These are phyloP conservation scores for Engystomops pustulosus DNA, from an alignment of 2,113 vertebrate species.

Conservation along the genomic window DNA sequence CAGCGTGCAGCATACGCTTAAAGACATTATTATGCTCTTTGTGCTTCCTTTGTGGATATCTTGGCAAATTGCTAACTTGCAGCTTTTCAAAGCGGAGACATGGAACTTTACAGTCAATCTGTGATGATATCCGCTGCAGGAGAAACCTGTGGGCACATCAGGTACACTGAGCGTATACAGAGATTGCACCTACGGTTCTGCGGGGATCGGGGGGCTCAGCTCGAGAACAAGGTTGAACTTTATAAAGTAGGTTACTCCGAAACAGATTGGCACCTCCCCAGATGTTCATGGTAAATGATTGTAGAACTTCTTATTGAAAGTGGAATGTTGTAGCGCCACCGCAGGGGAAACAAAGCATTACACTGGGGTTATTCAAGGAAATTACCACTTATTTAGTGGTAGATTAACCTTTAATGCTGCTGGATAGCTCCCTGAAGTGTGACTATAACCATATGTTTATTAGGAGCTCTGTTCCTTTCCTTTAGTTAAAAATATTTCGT, in stretches of 20 bases:
- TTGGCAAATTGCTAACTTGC: slow-evolving; percentile 51
- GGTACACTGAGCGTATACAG: background rate
- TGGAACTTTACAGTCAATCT: slow-evolving; percentile 2
- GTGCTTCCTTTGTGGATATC: slow-evolving; percentile 50
- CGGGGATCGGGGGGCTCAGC: background rate
- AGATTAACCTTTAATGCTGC: too few relatives aligned
- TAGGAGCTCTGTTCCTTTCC: too few relatives aligned
- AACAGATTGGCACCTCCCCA: background rate
- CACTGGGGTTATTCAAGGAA: too few relatives aligned
- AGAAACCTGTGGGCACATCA: background rate
- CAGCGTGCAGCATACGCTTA: slow-evolving; percentile 8
- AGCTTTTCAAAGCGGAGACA: slow-evolving; percentile 38
- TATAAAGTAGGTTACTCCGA: background rate
- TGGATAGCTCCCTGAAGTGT: too few relatives aligned
- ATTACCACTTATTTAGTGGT: too few relatives aligned
- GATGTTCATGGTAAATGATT: too few relatives aligned
- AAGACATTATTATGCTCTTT: slow-evolving; percentile 51
- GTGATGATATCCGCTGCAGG: background rate
- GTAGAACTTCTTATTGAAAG: too few relatives aligned
- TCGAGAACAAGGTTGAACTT: background rate
- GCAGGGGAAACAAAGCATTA: too few relatives aligned
- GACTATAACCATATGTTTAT: too few relatives aligned
- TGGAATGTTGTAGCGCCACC: too few relatives aligned
- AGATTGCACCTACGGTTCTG: background rate
- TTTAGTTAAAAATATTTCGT: too few relatives aligned